Conservation (phyloP, 2,888 invertebrate genomes). For the Pteria penguin region DNA sequence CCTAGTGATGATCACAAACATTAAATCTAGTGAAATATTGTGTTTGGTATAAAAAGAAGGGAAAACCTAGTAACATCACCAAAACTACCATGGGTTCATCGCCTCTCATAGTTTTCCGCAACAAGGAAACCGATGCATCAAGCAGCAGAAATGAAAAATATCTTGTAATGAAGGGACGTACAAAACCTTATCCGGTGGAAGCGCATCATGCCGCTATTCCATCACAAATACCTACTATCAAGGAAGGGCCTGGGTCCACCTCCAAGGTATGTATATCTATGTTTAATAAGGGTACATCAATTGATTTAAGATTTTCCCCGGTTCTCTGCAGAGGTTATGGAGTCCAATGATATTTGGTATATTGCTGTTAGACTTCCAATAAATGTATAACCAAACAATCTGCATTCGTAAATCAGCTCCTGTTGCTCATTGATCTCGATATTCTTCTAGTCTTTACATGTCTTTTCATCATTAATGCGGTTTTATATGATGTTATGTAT, state of each 20-base stretch:
- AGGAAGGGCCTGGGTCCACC: neutral
- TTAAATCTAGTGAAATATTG: neutral
- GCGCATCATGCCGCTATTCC: neutral
- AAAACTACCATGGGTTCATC: neutral
- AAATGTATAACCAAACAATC: neutral
- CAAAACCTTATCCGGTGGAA: neutral
- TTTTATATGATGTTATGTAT: neutral
- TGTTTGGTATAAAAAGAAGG: neutral
- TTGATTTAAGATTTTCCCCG: neutral
- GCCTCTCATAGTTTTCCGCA: neutral
- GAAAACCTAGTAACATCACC: neutral
- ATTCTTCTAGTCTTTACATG: neutral
- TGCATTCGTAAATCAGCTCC: too few relatives aligned
- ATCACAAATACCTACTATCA: neutral
- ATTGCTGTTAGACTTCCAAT: neutral
- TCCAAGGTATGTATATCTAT: neutral
- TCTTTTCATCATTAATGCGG: neutral
- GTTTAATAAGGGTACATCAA: neutral
- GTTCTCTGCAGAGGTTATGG: neutral
- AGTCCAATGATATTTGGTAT: neutral
- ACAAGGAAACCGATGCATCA: neutral
- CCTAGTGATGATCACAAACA: neutral
- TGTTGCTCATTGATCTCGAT: too few relatives aligned
- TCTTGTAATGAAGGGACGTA: neutral
- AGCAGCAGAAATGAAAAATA: neutral